phyloP scores from a whole-genome alignment of 2,113 vertebrate species.

The Gobio gobio region DNA sequence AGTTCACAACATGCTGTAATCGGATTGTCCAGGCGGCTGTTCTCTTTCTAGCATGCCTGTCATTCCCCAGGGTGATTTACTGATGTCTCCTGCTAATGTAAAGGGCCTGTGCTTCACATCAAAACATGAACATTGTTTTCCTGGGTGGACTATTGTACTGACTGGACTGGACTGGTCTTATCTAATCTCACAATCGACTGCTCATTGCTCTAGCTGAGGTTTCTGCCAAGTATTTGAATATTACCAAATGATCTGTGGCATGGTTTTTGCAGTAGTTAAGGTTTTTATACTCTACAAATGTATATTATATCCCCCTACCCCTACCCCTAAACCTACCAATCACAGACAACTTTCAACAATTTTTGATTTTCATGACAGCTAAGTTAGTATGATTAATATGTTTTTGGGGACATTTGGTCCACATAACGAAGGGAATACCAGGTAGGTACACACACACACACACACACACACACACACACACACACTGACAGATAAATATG shows the following conservation, averaged over 20 bases:
- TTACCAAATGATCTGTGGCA: background rate
- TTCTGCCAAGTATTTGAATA: background rate
- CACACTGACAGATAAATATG: too few species aligned
- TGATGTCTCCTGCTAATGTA: conserved; percentile 1
- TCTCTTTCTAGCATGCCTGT: conserved; percentile 24
- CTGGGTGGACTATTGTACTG: conserved; percentile 3
- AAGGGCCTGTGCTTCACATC: conserved; percentile 7
- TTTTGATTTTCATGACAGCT: too few species aligned
- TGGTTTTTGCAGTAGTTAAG: background rate
- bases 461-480: background rate
- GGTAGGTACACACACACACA: background rate
- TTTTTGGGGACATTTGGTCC: too few species aligned
- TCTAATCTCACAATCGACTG: conserved; percentile 13
- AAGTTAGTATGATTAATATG: too few species aligned
- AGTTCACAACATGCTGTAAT: background rate
- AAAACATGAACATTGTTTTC: conserved; percentile 25
- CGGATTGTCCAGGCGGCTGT: conserved; percentile 4
- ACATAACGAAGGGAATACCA: too few species aligned
- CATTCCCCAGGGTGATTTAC: conserved; percentile 44
- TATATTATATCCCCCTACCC: too few species aligned
- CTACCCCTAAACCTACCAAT: too few species aligned
- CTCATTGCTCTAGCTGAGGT: conserved; percentile 12
- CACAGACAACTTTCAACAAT: too few species aligned
- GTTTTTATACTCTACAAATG: too few species aligned
- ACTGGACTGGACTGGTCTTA: background rate